Evolutionary conservation across 1,140 invertebrate genomes (phyloP), one percentile per base, ranked within the genome.

Genomic region (Drosophila simulans): DNA sequence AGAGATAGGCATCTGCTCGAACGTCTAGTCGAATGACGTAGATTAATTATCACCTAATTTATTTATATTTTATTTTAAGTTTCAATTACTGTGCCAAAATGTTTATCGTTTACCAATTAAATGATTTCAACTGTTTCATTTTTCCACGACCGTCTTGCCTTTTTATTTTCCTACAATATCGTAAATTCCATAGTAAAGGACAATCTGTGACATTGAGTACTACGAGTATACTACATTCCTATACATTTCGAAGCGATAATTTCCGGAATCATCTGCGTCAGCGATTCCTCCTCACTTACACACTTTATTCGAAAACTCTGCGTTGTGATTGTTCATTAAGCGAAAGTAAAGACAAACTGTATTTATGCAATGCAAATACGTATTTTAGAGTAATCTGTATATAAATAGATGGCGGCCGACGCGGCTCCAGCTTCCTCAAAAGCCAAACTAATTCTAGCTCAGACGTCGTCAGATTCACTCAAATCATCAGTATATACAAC

Each of bases 271-370:
- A 70, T 80, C 62, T 72, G 60, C 58, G 69, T 39, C 64, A 69
- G 64, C 51, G 35, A 15, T 43, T 68, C 43, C 34, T 10, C 66
- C 59, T 25, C 58, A 45, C 56, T 62, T 63, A 55, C 12, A 31
- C 31, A 31, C 48, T 37, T 88, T 80, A 79, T 88, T 88, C 76
- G 51, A 89, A 91, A 77, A 91, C 90, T 91, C 90, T 91, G 90
- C 90, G 90, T 91, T 91, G 90, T 91, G 90, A 91, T 91, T 90
- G 90, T 90, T 88, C 91, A 88, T 89, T 91, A 91, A 85, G 90
- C 90, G 78, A 82, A 79, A 83, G 80, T 76, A 68, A 82, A 56
- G 46, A 80, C 42, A 71, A 66, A 55, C 52, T 51, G 56, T 78
- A 83, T 60, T 79, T 78, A 82, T 70, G 74, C 56, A 75, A 63